Evolutionary conservation across 2,113 vertebrate genomes (phyloP).

Genomic region (Eublepharis macularius): DNA sequence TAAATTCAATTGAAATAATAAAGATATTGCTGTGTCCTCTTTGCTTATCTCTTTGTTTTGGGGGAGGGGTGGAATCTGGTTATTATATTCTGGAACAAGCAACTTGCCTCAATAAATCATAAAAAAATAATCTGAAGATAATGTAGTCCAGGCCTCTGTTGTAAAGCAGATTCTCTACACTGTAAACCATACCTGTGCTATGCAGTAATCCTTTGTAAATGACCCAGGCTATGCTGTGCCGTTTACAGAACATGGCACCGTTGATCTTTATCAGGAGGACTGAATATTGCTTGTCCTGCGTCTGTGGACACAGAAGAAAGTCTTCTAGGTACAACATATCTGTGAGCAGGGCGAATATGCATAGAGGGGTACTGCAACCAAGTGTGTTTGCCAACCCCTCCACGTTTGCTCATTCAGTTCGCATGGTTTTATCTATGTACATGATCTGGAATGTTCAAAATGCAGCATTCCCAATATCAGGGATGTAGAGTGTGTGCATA

Average conservation of each 20-base stretch:
- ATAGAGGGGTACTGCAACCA: too few relatives aligned
- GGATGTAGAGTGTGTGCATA: too few relatives aligned
- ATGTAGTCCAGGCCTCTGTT: background rate
- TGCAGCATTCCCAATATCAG: too few relatives aligned
- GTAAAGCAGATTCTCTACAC: background rate
- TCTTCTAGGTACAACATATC: too few relatives aligned
- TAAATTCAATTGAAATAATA: background rate
- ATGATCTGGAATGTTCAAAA: too few relatives aligned
- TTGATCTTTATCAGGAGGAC: background rate
- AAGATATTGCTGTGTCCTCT: background rate
- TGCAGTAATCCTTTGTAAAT: background rate
- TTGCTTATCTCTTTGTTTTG: background rate
- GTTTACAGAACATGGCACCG: too few relatives aligned
- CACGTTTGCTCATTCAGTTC: too few relatives aligned
- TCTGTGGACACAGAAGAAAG: background rate
- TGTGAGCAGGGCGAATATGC: too few relatives aligned
- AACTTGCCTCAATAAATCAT: background rate
- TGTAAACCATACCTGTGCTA: background rate
- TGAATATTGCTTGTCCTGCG: background rate
- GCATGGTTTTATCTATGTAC: too few relatives aligned
- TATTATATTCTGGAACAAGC: background rate
- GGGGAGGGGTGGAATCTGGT: background rate
- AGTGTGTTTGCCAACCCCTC: too few relatives aligned
- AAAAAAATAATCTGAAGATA: background rate
- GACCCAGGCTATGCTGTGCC: background rate